Base-by-base conservation (phyloP, 2,113 vertebrate species). In the Ramphastos sulfuratus region DNA sequence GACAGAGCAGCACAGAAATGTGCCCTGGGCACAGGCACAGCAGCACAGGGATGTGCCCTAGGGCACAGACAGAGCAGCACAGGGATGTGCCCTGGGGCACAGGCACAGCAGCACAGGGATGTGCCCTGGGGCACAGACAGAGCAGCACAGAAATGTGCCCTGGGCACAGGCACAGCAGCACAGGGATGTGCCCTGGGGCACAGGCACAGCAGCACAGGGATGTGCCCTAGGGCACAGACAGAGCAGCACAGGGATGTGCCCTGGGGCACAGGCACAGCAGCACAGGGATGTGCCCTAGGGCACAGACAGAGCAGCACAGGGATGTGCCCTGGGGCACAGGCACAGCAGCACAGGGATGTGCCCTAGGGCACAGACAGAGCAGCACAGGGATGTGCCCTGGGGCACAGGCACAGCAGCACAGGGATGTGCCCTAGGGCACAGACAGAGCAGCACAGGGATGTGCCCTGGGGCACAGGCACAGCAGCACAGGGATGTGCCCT, bases 311-410 rank as follows among this genome's bases (percentile, higher is more conserved):
- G 44, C 44, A 46, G 44, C 44, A 44, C 42, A 44, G 42, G 42
- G 42, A 44, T 44, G 42, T 44, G 42, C 42, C 42, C 42, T 44
- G 42, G 42, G 15, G 42, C 42, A 46, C 50, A 52, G 12, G 50
- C 23, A 44, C 5, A 44, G 42, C 0, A 5, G 15, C 6, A 35
- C 19, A 31, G 4, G 15, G 46, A 37, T 0, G 0, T 52, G 12
- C 23, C 48, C 50, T 23, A 6, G 23, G 23, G 13, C 50, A 23
- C 48, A 52, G 23, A 23, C 23, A 13, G 39, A 16, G 65, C 23
- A n/a, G 42, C 71, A 63, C 37, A 48, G 1, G 16, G 16, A 17
- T 46, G 44, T 46, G 44, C 44, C 44, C 15, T 15, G 44, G 15
- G 15, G 39, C 44, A 44, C 44, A 16, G 15, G 16, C 44, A 46